Evolutionary conservation across 1,140 invertebrate genomes (phyloP).

Genomic region (Zaprionus camerounensis): DNA sequence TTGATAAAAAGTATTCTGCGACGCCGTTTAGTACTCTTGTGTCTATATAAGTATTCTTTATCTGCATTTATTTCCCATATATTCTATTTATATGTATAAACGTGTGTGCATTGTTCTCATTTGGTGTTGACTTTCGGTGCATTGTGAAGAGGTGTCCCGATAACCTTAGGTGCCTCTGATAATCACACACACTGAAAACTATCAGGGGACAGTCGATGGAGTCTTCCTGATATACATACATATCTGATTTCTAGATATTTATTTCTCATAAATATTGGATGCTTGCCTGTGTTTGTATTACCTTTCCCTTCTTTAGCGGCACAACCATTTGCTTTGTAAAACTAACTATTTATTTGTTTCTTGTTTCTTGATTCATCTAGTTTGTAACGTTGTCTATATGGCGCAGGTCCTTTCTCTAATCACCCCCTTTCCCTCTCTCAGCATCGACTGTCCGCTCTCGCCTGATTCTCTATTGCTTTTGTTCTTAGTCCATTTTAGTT

Average conservation of each 20-base stretch:
- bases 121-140: slow-evolving; percentile 58
- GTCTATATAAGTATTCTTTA: slow-evolving; percentile 31
- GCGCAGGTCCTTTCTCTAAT: slow-evolving; percentile 15
- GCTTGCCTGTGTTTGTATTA: not conserved
- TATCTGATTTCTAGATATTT: not conserved
- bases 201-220: slow-evolving; percentile 29
- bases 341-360: slow-evolving; percentile 17
- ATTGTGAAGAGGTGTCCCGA: slow-evolving; percentile 44
- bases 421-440: not conserved
- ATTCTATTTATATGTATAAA: slow-evolving; percentile 52
- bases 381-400: slow-evolving; percentile 26
- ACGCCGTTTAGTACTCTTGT: slow-evolving; percentile 26
- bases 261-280: not conserved
- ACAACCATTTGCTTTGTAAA: slow-evolving; percentile 35
- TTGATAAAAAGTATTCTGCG: slow-evolving; percentile 59
- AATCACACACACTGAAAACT: not conserved
- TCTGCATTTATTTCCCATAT: slow-evolving; percentile 55
- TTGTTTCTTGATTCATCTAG: slow-evolving; percentile 15
- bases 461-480: slow-evolving; percentile 43
- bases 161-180: not conserved
- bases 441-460: slow-evolving; percentile 28
- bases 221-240: not conserved
- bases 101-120: slow-evolving; percentile 42
- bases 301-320: slow-evolving; percentile 13
- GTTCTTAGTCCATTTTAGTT: slow-evolving; percentile 45